A percentile compares a stretch with the other conserved stretches of the same genome.
phyloP scores from a whole-genome alignment of 2,797 vertebrate genomes.

The Falco concolor region DNA sequence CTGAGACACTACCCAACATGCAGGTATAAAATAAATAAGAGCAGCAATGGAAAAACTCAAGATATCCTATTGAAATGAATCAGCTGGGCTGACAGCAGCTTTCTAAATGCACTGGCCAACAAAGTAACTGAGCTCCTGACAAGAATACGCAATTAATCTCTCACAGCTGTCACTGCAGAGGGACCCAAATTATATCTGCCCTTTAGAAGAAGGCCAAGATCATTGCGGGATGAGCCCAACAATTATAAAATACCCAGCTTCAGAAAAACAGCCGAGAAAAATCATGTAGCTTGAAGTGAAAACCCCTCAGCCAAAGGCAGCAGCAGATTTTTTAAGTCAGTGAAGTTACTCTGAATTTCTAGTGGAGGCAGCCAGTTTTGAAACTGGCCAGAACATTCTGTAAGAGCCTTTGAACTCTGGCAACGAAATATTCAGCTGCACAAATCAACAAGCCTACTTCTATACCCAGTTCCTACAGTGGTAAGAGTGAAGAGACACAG shows the following conservation, averaged over 20 bases:
- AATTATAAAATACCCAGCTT: neutral
- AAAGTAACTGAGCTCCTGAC: neutral
- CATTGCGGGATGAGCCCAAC: neutral
- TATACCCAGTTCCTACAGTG: neutral
- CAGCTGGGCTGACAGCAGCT: neutral
- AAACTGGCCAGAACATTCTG: neutral
- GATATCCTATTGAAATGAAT: neutral
- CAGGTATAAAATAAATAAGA: neutral
- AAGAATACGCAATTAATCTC: neutral
- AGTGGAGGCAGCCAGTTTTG: neutral
- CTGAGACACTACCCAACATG: neutral
- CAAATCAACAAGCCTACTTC: neutral
- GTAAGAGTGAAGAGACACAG: neutral
- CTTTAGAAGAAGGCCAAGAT: neutral
- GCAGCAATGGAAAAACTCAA: neutral
- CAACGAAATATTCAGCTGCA: neutral
- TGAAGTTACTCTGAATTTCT: neutral
- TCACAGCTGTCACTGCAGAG: neutral
- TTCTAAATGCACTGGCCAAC: neutral
- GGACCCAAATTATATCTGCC: neutral
- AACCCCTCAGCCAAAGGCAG: neutral
- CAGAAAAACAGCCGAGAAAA: neutral
- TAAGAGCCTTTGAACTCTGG: neutral
- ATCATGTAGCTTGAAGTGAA: neutral
- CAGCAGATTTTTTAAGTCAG: neutral